Percentiles rank a stretch among this genome's conserved stretches.
phyloP scores from a whole-genome alignment of 2,888 invertebrate species.

The Eupithecia vulgata region DNA sequence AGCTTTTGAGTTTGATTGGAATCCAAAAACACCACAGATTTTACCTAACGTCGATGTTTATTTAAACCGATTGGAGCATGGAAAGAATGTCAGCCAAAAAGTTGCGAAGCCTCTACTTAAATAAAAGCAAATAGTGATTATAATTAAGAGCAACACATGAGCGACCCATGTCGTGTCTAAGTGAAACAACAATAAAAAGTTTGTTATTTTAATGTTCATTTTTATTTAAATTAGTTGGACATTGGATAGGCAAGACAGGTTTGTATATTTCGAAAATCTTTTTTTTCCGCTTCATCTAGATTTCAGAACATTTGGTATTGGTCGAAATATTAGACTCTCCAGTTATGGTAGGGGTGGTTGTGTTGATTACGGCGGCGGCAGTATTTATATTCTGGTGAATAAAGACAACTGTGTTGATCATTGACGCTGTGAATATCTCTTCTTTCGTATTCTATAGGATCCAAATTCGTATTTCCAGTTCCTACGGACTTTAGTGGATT shows the following conservation, averaged over 20 bases:
- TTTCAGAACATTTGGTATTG: not conserved
- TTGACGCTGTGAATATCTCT: conserved; percentile 6
- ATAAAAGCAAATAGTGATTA: conserved; percentile 8
- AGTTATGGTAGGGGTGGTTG: not conserved
- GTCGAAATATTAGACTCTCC: not conserved
- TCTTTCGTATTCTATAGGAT: not conserved
- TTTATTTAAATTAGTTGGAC: not conserved
- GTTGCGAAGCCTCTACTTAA: conserved; percentile 29
- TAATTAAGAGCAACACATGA: conserved; percentile 4
- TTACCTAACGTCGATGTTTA: conserved; percentile 59
- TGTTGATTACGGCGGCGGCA: not conserved
- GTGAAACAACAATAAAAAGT: conserved; percentile 25
- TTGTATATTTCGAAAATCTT: not conserved
- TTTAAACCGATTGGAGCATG: conserved; percentile 43
- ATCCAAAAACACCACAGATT: conserved; percentile 50
- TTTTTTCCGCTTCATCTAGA: not conserved
- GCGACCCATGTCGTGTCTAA: conserved; percentile 19
- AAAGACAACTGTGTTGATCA: conserved; percentile 5
- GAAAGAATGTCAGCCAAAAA: conserved; percentile 42
- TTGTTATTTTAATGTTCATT: not conserved
- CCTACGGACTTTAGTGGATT: conserved; percentile 53
- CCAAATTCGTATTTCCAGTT: conserved; percentile 29
- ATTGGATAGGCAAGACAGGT: not conserved
- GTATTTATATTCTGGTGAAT: conserved; percentile 1
- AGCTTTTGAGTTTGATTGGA: conserved; percentile 50